These are phyloP conservation scores for Circaetus gallicus DNA, from an alignment of 2,113 vertebrate species.

Conservation along the genomic window DNA sequence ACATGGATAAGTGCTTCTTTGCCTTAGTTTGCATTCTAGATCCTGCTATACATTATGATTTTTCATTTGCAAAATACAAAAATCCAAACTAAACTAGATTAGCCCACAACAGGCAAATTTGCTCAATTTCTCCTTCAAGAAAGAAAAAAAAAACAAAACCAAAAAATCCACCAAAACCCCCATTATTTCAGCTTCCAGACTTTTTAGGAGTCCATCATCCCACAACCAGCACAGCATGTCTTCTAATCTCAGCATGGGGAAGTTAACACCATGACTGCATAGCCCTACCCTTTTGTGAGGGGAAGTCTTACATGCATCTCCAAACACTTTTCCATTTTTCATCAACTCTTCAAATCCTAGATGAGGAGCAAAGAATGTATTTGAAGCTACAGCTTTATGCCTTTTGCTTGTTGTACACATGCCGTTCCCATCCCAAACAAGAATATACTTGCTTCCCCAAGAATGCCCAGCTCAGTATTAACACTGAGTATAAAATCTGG, in stretches of 20 bases:
- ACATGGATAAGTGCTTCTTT: not conserved
- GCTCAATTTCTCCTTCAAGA: not conserved
- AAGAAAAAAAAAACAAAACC: not conserved
- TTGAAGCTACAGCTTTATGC: not conserved
- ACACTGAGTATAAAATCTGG: not conserved
- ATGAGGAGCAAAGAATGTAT: not conserved
- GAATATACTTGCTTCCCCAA: not conserved
- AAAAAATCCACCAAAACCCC: not conserved
- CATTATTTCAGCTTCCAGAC: not conserved
- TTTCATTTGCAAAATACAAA: not conserved
- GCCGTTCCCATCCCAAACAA: not conserved
- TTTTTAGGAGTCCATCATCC: not conserved
- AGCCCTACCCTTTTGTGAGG: not conserved
- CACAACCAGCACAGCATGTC: not conserved
- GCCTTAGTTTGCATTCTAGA: not conserved
- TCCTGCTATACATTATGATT: not conserved
- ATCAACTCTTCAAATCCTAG: not conserved
- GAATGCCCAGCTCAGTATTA: not conserved
- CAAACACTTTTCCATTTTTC: not conserved
- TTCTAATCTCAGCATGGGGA: not conserved
- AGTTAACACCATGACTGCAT: not conserved
- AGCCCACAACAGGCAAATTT: not conserved
- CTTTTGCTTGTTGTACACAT: not conserved
- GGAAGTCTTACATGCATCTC: not conserved
- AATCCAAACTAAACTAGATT: not conserved